Evolutionary conservation across 37 sponge, comb jelly and placozoan species (phyloP), one percentile per base, ranked within the genome.

Genomic region (Chondrosia reniformis): DNA sequence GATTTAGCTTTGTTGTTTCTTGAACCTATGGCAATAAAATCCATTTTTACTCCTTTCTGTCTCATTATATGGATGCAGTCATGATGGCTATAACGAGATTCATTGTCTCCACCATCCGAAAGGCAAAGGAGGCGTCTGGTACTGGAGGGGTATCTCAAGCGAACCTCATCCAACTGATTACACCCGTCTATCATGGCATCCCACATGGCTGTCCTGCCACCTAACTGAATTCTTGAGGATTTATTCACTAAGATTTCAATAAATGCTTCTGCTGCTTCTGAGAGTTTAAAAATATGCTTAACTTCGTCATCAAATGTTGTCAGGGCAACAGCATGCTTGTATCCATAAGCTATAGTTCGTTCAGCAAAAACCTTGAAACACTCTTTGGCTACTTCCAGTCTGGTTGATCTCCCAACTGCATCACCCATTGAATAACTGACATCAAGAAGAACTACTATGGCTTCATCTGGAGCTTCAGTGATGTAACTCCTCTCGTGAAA

Each of bases 321-420:
- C 8, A 66, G 67, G 30, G 39, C 67, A 33, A 66, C 17, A 8
- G 17, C 67, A 66, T 30, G 9, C 27, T 79, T 62, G 46, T 63
- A 46, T 45, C 49, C 49, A 34, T 57, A 79, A 34, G 79, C 79
- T 67, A 79, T 79, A 54, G 62, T 62, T 8, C 79, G 4, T 31
- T 79, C 63, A 33, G 79, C 79, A 45, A 79, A 79, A 19, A 63
- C 79, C 41, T 37, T 37, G 66, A 79, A 79, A 36, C 62, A 41
- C 46, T 43, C 31, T 33, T 79, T 79, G 25, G 63, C 79, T 19
- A 63, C 66, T 24, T 79, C 67, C 19, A 66, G 19, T 40, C 36
- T 66, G 37, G 67, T 66, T 7, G 28, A 59, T 59, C 22, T 6
- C 7, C 39, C 31, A 8, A 19, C 22, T 19, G 36, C 36, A 3